Conservation (phyloP, 2,113 vertebrate species). For the Verasper variegatus region DNA sequence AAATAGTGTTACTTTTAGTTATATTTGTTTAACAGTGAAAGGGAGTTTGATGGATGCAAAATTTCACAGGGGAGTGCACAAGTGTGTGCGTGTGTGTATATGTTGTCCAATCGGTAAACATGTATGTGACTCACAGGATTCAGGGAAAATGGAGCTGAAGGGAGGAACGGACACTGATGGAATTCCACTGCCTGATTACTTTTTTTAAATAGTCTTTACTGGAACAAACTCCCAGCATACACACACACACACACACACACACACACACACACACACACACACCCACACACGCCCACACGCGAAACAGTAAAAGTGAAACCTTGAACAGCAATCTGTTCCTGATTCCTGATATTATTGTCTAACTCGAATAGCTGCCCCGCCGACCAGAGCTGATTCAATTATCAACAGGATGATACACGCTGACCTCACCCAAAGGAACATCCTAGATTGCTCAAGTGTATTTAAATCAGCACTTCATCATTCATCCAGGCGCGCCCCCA, state of each 20-base stretch:
- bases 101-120: constrained; percentile 6
- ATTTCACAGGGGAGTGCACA: neutral
- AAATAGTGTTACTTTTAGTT: constrained; percentile 7
- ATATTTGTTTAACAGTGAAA: neutral
- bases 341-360: constrained; percentile 16
- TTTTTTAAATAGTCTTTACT: constrained; percentile 61
- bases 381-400: constrained; percentile 15
- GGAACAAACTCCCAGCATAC: constrained; percentile 42
- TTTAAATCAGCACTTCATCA: constrained; percentile 3
- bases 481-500: constrained; percentile 8
- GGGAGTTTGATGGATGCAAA: constrained; percentile 19
- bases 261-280: constrained; percentile 29
- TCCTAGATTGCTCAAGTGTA: constrained; percentile 59
- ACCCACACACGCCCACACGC: neutral
- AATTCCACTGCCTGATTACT: constrained; percentile 70
- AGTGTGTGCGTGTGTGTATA: neutral
- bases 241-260: constrained; percentile 9
- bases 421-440: constrained; percentile 53
- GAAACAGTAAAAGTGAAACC: constrained; percentile 65
- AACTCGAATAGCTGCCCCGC: neutral
- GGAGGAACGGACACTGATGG: constrained; percentile 71
- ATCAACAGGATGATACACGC: constrained; percentile 45
- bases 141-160: constrained; percentile 73
- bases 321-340: constrained; percentile 41
- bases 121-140: constrained; percentile 77